These are phyloP conservation scores for Macrotus californicus DNA, from an alignment of 2,113 vertebrate species.

Conservation along the genomic window DNA sequence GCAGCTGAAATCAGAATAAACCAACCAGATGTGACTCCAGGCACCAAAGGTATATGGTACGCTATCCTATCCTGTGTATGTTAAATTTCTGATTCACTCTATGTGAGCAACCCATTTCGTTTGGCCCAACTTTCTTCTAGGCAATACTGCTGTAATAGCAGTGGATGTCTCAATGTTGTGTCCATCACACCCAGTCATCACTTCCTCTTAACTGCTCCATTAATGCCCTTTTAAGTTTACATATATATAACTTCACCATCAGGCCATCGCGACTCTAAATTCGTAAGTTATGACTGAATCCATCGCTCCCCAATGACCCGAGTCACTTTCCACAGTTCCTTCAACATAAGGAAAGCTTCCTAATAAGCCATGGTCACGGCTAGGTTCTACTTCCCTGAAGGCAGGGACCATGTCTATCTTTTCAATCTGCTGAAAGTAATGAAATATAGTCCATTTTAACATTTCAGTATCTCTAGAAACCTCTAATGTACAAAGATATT, in stretches of 20 bases:
- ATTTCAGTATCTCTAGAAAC: not conserved
- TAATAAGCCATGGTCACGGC: not conserved
- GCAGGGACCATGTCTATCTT: not conserved
- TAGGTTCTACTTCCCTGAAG: slow-evolving; percentile 6
- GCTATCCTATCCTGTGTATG: not conserved
- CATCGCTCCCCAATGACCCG: not conserved
- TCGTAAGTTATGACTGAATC: not conserved
- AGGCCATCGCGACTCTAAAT: not conserved
- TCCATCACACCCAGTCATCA: not conserved
- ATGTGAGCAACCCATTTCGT: not conserved
- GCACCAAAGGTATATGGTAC: not conserved
- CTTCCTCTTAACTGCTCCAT: not conserved
- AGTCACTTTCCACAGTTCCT: not conserved
- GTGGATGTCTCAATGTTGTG: not conserved
- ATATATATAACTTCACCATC: not conserved
- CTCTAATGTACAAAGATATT: not conserved
- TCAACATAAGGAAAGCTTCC: not conserved
- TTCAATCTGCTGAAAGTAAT: not conserved
- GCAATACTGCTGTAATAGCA: not conserved
- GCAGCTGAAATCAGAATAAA: not conserved
- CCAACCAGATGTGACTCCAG: not conserved
- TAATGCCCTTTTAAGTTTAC: not conserved
- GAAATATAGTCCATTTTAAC: not conserved
- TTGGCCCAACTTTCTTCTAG: not conserved
- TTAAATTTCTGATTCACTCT: not conserved